Percentiles rank a stretch among this genome's conserved stretches.
Conservation (phyloP, 1,140 invertebrate genomes). For the Dinothrombium tinctorium region DNA sequence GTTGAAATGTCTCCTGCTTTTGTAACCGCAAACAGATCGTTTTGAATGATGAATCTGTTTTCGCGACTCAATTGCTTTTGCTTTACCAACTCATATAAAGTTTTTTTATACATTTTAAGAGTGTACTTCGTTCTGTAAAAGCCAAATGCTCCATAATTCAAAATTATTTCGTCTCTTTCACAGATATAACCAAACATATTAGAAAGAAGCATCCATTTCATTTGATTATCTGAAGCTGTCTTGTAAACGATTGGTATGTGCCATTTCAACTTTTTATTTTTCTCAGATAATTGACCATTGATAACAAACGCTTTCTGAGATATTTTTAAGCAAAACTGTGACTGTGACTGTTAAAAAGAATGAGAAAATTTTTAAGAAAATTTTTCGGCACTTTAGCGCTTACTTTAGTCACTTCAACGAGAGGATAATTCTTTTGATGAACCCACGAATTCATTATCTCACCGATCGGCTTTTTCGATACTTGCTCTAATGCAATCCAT, state of each 20-base stretch:
- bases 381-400: too few species aligned
- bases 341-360: too few species aligned
- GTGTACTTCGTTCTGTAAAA: conserved; percentile 55
- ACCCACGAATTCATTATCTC: conserved; percentile 90
- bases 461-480: conserved; percentile 66
- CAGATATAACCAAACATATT: conserved; percentile 11
- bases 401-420: conserved; percentile 25
- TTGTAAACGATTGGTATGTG: conserved; percentile 66
- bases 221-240: conserved; percentile 38
- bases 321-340: conserved; percentile 38
- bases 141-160: conserved; percentile 26
- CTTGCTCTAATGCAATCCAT: conserved; percentile 68
- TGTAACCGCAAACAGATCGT: conserved; percentile 38
- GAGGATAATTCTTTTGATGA: conserved; percentile 69
- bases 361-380: too few species aligned
- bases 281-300: conserved; percentile 30
- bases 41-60: conserved; percentile 66
- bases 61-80: conserved; percentile 52
- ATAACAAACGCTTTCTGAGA: conserved; percentile 66
- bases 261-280: conserved; percentile 31
- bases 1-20: conserved; percentile 58
- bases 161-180: conserved; percentile 7
- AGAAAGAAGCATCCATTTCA: conserved; percentile 44
- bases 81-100: conserved; percentile 54
- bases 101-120: conserved; percentile 41